Evolutionary conservation across 2,888 invertebrate species (phyloP), one percentile per base, ranked within the genome.

Genomic region (Magallana nippona): DNA sequence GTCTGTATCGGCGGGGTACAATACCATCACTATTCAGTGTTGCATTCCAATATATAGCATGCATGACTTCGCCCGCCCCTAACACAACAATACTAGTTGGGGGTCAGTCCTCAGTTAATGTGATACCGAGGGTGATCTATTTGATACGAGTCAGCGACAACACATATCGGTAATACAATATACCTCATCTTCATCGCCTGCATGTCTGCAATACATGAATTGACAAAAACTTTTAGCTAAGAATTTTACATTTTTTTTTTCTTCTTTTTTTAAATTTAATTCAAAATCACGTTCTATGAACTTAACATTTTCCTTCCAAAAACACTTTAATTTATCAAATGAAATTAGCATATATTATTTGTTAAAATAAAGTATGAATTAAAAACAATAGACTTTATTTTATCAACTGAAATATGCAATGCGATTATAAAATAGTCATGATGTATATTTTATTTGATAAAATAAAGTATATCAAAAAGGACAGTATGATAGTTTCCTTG

Each of bases 81-180:
- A 32, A 32, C 27, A 71, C 71, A 71, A 71, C 71, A 71, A 71
- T 71, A 71, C 71, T 22, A 71, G 22, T 27, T 5, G 32, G 27
- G 71, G 71, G 71, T 71, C 71, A 71, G 32, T 71, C 22, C 13
- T 71, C 71, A 71, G 71, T 10, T 32, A 15, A 71, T 27, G 32
- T 71, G 71, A 71, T 71, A 71, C 71, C 1, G 32, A 32, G 60
- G 71, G 71, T 71, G 71, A 71, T 71, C 71, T 71, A 71, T 71
- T 71, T 71, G 71, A 71, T 71, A 71, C 71, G 71, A 71, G 71
- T 32, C 22, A 27, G 32, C 27, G 71, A 71, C 27, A 71, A 32
- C 71, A 27, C 15, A 71, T 71, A 27, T 3, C 22, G 32, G 71
- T 71, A 71, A 71, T 27, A 11, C 22, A 71, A 71, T 71, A 71